phyloP scores from a whole-genome alignment of 2,113 vertebrate species.

The Bubo bubo region DNA sequence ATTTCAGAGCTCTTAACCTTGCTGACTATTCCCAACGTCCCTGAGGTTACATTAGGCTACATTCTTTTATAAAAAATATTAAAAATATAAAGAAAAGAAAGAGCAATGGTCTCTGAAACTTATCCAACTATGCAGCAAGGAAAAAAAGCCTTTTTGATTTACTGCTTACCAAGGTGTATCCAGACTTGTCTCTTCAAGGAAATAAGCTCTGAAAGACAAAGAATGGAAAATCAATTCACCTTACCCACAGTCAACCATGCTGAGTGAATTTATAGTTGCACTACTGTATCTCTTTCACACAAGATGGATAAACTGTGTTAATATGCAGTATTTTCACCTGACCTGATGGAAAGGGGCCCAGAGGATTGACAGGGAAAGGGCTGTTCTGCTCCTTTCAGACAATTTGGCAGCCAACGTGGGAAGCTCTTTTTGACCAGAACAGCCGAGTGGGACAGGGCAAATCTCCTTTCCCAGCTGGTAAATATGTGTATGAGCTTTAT shows the following conservation, averaged over 20 bases:
- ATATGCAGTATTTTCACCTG: background rate
- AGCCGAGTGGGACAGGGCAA: background rate
- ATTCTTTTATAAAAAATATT: background rate
- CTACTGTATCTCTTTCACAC: background rate
- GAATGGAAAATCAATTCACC: constrained; percentile 47
- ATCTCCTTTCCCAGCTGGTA: background rate
- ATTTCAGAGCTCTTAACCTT: background rate
- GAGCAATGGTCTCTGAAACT: background rate
- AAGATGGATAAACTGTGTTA: background rate
- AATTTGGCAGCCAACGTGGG: background rate
- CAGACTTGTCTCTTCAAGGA: constrained; percentile 16
- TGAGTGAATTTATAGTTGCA: constrained; percentile 34
- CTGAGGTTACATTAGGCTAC: background rate
- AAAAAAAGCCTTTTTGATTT: background rate
- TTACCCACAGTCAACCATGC: background rate
- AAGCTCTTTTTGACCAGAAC: background rate
- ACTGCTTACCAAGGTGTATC: background rate
- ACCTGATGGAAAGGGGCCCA: background rate
- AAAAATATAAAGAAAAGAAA: background rate
- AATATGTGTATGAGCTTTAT: background rate
- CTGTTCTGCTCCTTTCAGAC: background rate
- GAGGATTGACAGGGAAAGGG: background rate
- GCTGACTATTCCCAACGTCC: background rate
- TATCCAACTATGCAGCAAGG: background rate
- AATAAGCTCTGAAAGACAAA: constrained; percentile 25